Evolutionary conservation across 2,888 invertebrate species (phyloP).

Genomic region (Patella ulyssiponensis): DNA sequence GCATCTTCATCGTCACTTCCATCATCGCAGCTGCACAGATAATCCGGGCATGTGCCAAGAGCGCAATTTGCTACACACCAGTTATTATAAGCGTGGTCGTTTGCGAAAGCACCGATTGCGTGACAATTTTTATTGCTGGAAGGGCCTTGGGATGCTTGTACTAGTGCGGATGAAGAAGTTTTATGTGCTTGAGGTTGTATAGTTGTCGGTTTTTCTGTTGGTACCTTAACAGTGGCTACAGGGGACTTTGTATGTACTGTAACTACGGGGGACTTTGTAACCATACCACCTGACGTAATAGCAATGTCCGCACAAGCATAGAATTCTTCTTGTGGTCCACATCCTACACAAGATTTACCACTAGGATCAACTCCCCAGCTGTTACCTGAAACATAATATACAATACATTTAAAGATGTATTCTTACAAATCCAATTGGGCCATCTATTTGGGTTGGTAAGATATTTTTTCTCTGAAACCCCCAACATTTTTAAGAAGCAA

Average conservation of each 20-base stretch:
- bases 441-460: too few species aligned
- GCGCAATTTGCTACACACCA: neutral
- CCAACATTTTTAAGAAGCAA: too few species aligned
- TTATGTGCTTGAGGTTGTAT: neutral
- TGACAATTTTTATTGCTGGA: neutral
- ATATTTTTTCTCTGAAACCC: too few species aligned
- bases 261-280: too few species aligned
- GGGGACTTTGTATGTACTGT: neutral
- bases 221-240: neutral
- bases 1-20: neutral
- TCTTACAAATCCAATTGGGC: too few species aligned
- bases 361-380: neutral
- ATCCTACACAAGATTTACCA: neutral
- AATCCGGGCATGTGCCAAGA: neutral
- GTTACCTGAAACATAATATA: neutral
- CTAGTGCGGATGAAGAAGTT: neutral
- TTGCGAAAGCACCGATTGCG: neutral
- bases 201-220: neutral
- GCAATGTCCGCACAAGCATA: neutral
- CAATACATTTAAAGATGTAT: neutral
- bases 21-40: neutral
- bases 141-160: neutral
- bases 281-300: neutral
- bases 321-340: constrained; percentile 6
- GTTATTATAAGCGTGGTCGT: neutral